These are phyloP conservation scores for Drosophila tripunctata DNA, from an alignment of 2,888 invertebrate genomes.

Conservation along the genomic window DNA sequence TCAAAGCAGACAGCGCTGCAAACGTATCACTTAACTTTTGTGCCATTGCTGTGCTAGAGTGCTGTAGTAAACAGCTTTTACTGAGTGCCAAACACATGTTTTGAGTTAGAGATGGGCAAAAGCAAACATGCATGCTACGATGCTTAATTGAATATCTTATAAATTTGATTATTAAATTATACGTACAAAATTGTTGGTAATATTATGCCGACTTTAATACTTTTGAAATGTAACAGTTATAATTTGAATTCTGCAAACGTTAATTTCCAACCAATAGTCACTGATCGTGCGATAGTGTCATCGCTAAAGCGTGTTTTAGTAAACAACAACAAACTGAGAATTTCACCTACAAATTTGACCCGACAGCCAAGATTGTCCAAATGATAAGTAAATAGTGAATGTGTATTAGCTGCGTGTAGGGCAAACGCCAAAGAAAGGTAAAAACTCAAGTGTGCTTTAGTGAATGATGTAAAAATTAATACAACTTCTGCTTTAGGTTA, in stretches of 20 bases:
- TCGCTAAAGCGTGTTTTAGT: slow-evolving; percentile 24
- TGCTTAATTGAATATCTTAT: too few relatives aligned
- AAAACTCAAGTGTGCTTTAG: not conserved
- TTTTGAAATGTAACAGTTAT: too few relatives aligned
- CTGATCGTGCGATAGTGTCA: slow-evolving; percentile 2
- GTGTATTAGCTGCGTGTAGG: not conserved
- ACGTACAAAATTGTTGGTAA: too few relatives aligned
- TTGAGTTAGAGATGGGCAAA: not conserved
- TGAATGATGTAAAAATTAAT: not conserved
- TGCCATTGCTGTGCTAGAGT: too few relatives aligned
- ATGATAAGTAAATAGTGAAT: slow-evolving; percentile 37
- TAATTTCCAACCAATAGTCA: not conserved
- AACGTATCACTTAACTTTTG: too few relatives aligned
- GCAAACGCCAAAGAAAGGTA: slow-evolving; percentile 1
- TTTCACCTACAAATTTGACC: slow-evolving; percentile 59
- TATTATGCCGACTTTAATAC: too few relatives aligned
- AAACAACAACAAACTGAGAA: slow-evolving; percentile 44
- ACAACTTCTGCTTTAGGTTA: not conserved
- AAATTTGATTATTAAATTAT: too few relatives aligned
- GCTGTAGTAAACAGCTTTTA: not conserved
- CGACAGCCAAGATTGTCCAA: slow-evolving; percentile 35
- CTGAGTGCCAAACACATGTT: not conserved
- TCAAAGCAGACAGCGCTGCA: not conserved
- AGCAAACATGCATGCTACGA: not conserved
- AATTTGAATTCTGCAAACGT: not conserved